A percentile compares a stretch with the other conserved stretches of the same genome.
Conservation (phyloP, 2,113 vertebrate genomes). For the Urocitellus parryii region DNA sequence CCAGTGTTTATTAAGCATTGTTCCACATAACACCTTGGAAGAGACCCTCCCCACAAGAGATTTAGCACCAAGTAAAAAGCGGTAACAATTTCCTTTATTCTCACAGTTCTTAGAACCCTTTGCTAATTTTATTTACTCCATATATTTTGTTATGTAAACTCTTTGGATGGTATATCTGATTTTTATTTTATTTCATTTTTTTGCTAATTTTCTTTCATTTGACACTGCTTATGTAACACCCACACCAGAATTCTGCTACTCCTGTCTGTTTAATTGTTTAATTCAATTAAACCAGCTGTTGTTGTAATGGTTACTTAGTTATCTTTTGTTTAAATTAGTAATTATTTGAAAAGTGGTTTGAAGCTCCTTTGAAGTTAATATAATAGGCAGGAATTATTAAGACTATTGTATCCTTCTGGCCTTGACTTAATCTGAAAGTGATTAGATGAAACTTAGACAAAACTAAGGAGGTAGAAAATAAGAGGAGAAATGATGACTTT, state of each 20-base stretch:
- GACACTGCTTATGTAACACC: not conserved
- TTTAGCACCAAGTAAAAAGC: not conserved
- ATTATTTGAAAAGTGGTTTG: conserved; percentile 48
- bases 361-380: conserved; percentile 56
- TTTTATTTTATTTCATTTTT: not conserved
- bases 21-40: not conserved
- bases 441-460: conserved; percentile 8
- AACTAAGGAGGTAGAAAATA: conserved; percentile 45
- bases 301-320: conserved; percentile 22
- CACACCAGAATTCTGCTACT: not conserved
- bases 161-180: not conserved
- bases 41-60: not conserved
- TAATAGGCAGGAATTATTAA: not conserved
- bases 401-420: conserved; percentile 35
- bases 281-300: conserved; percentile 22
- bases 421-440: conserved; percentile 37
- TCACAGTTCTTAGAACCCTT: not conserved
- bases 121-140: not conserved
- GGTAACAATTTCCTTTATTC: not conserved
- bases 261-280: not conserved
- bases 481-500: conserved; percentile 21
- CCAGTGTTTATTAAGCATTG: not conserved
- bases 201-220: not conserved
- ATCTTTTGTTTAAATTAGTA: conserved; percentile 22
- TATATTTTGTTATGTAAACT: not conserved